Evolutionary conservation across 2,797 vertebrate species (phyloP).

Genomic region (Takifugu rubripes): DNA sequence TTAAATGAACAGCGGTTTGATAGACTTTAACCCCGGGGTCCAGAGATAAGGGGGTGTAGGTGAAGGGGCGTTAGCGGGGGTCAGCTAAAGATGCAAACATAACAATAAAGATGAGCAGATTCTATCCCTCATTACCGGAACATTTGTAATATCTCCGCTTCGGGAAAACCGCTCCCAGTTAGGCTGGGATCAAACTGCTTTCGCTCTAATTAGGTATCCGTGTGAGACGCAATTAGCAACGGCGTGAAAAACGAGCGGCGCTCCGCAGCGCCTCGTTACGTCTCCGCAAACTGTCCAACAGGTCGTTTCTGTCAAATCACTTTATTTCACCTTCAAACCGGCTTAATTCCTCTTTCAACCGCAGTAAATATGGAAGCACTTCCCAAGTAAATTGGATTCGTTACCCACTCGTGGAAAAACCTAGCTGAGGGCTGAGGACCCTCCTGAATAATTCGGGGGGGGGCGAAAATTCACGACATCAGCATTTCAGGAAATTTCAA

Average conservation of each 20-base stretch:
- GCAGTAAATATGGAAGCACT: neutral
- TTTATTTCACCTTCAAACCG: neutral
- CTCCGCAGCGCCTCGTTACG: conserved; percentile 30
- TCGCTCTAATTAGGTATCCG: conserved; percentile 30
- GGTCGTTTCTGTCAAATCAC: neutral
- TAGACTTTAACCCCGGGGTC: conserved; percentile 25
- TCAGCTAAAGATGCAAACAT: neutral
- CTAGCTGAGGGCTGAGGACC: conserved; percentile 17
- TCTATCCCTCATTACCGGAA: conserved; percentile 35
- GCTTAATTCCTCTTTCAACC: neutral
- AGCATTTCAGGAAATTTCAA: conserved; percentile 61
- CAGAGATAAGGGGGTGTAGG: neutral
- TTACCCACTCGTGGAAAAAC: too few relatives aligned
- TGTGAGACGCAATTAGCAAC: conserved; percentile 37
- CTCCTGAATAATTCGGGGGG: conserved; percentile 63
- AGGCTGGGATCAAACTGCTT: conserved; percentile 31
- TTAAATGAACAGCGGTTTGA: conserved; percentile 34
- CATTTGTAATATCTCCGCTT: conserved; percentile 15
- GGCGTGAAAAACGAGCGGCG: conserved; percentile 28
- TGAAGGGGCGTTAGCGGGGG: too few relatives aligned
- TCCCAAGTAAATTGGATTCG: conserved; percentile 1
- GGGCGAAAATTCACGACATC: conserved; percentile 58
- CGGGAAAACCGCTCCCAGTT: conserved; percentile 20
- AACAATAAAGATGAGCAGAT: conserved; percentile 30
- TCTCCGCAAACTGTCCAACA: conserved; percentile 3